Evolutionary conservation across 2,888 invertebrate species (phyloP), one percentile per base, ranked within the genome.

Genomic region (Argynnis bischoffii): DNA sequence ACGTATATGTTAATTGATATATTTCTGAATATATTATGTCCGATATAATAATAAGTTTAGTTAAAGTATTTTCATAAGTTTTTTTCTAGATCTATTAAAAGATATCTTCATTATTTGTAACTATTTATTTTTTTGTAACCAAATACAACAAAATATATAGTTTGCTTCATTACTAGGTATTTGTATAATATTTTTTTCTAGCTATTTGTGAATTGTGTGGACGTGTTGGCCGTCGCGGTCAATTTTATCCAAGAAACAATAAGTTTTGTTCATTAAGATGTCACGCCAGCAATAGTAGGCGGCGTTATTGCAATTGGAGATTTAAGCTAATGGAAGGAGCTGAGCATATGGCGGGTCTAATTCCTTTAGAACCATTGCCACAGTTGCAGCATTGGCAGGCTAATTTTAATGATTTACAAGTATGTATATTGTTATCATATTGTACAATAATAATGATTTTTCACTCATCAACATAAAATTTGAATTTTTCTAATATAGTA

Each of bases 141-240:
- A 41, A 41, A 26, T 26, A 26, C 26, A 3, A 8, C 35, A 41
- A 41, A n/a, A n/a, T n/a, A 41, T 41, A 41, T 11, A 11, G 2
- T 2, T 41, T 8, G 11, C 8, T 3, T 11, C 6, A 35, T 6
- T 11, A 11, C 35, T 11, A 11, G 2, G 3, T 41, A 11, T 8
- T 41, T 41, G 50, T 50, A n/a, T 50, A 50, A 50, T 50, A 6
- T 50, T 50, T 6, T 61, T 61, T 61, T 26, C 26, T 79, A 92
- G 92, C 90, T 77, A 84, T 92, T 85, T 92, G 92, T 81, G 90
- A 92, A 74, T 82, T 88, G 72, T 92, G 92, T 78, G 91, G 92
- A 47, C 84, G 86, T 55, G 82, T 92, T 53, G 92, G 92, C 60
- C 87, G 87, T 26, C 85, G 91, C 55, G 81, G 82, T 67, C 85